Evolutionary conservation across 2,113 vertebrate species (phyloP).

Genomic region (Hemiprocne comata): DNA sequence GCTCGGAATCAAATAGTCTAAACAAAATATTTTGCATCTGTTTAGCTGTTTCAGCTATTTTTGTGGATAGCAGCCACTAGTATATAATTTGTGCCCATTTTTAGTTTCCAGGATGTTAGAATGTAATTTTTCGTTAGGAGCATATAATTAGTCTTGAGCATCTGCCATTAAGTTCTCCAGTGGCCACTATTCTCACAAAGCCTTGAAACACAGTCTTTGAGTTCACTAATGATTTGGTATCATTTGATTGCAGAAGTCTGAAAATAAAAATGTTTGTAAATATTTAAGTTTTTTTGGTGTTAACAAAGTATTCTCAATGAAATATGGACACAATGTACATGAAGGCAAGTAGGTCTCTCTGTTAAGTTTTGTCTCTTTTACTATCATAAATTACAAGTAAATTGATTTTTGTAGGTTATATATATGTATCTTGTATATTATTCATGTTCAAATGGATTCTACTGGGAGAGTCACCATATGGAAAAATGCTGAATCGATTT

Average conservation of each 20-base stretch:
- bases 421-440: background rate
- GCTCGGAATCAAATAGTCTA: background rate
- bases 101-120: slow-evolving; percentile 55
- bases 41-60: slow-evolving; percentile 43
- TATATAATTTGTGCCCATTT: slow-evolving; percentile 53
- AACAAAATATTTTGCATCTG: slow-evolving; percentile 30
- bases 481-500: background rate
- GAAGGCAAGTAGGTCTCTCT: background rate
- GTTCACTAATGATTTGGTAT: slow-evolving; percentile 61
- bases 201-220: slow-evolving; percentile 60
- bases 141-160: slow-evolving; percentile 49
- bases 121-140: slow-evolving; percentile 31
- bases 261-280: slow-evolving; percentile 63
- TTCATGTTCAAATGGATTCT: background rate
- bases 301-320: slow-evolving; percentile 32
- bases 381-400: slow-evolving; percentile 39
- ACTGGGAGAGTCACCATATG: background rate
- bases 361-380: background rate
- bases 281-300: slow-evolving; percentile 46
- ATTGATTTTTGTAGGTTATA: background rate
- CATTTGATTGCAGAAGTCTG: slow-evolving; percentile 31
- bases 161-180: slow-evolving; percentile 54
- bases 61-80: background rate
- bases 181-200: slow-evolving; percentile 31
- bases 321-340: slow-evolving; percentile 11